Evolutionary conservation across 1,140 invertebrate genomes (phyloP).

Genomic region (Heliconius hermathena): DNA sequence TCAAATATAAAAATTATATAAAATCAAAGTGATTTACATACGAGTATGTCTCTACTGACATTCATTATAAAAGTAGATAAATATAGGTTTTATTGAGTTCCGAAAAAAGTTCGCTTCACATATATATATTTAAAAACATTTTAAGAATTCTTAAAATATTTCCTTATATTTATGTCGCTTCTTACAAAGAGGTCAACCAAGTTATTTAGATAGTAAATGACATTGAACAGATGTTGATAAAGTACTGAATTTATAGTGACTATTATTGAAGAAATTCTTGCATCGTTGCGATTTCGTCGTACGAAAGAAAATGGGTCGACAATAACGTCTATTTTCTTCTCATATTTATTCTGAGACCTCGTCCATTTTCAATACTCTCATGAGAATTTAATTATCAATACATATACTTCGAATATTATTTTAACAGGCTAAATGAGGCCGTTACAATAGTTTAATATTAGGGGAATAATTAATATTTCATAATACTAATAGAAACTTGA

Average conservation of each 20-base stretch:
- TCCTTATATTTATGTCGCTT: too few relatives aligned
- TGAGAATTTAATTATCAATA: background rate
- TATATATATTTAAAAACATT: background rate
- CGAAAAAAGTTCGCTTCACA: too few relatives aligned
- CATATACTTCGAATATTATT: background rate
- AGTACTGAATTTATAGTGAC: constrained; percentile 33
- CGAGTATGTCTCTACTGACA: too few relatives aligned
- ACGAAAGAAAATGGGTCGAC: constrained; percentile 32
- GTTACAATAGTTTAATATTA: too few relatives aligned
- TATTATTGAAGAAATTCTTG: constrained; percentile 34
- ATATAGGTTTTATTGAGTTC: too few relatives aligned
- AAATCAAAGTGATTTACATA: too few relatives aligned
- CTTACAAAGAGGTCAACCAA: background rate
- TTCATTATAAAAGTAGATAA: too few relatives aligned
- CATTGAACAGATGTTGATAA: constrained; percentile 23
- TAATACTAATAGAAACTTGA: too few relatives aligned
- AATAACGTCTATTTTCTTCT: constrained; percentile 24
- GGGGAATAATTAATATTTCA: too few relatives aligned
- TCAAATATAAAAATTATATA: too few relatives aligned
- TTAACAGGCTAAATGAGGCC: too few relatives aligned
- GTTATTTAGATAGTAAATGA: constrained; percentile 27
- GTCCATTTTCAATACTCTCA: background rate
- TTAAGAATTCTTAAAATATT: background rate
- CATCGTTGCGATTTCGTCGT: constrained; percentile 34
- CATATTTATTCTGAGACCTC: constrained; percentile 25